A percentile compares a stretch with the other conserved stretches of the same genome.
Evolutionary conservation across 2,888 invertebrate species (phyloP).

Genomic region (Rugalucina vietnamica): DNA sequence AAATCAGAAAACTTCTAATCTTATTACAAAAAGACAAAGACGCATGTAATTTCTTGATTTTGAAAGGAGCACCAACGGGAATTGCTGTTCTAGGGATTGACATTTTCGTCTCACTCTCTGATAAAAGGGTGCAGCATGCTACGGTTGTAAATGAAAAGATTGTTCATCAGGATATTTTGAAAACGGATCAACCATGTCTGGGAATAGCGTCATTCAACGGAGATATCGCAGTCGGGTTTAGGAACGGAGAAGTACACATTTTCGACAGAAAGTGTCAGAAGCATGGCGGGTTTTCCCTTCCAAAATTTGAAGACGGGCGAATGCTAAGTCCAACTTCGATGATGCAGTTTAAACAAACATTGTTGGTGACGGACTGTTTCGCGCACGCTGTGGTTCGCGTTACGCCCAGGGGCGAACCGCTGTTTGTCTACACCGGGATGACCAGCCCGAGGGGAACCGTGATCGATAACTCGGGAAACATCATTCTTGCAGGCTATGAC

Average conservation of each 20-base stretch:
- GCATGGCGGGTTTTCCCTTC: neutral
- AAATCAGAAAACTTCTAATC: neutral
- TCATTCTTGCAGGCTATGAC: neutral
- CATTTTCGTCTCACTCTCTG: neutral
- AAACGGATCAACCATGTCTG: neutral
- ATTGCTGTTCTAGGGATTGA: constrained; percentile 2
- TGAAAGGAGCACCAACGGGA: neutral
- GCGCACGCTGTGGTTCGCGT: neutral
- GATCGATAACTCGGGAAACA: neutral
- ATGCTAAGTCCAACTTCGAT: neutral
- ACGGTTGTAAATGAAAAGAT: neutral
- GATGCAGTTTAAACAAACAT: neutral
- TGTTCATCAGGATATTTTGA: neutral
- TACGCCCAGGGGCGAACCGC: neutral
- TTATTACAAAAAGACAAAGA: neutral
- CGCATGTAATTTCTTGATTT: neutral
- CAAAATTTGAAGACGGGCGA: neutral
- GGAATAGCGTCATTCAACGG: neutral
- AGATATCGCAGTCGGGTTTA: neutral
- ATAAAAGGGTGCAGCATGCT: neutral
- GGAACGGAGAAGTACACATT: neutral
- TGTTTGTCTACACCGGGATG: constrained; percentile 5
- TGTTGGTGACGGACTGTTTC: neutral
- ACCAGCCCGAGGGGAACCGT: neutral
- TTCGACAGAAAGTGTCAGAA: neutral